Base-by-base conservation (phyloP, 2,888 invertebrate genomes). In the Notodonta ziczac region DNA sequence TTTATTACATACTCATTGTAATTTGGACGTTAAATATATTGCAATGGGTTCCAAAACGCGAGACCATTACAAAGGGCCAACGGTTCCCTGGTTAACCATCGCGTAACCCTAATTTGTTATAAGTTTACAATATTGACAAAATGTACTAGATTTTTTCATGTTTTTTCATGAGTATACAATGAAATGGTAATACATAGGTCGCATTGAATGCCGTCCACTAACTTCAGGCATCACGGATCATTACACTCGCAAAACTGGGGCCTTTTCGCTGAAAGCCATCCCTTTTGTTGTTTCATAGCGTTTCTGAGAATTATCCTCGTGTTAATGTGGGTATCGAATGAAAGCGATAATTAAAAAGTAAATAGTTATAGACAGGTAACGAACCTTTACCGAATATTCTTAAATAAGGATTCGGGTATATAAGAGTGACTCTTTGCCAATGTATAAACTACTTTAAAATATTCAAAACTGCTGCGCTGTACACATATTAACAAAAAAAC, bases 231-330 rank as follows among this genome's bases (percentile, higher is more conserved):
- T 52, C 32, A 13, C 52, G 13, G 32, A 52, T 52, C 32, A 13
- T 52, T 52, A 52, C 52, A 32, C 52, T 32, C 32, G 52, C 14
- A 52, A 50, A 52, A 52, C 52, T 52, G 4, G 32, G 10, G 10
- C 3, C 9, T 52, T 52, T 52, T 52, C 52, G 9, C 32, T 32
- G 52, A 52, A 51, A 52, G 32, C 52, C 52, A 9, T 52, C 12
- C 52, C 32, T 52, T 52, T 52, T 32, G 52, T 52, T 52, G 32
- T 32, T 52, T 52, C 52, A 52, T 4, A 24, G 13, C 32, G 52
- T 32, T 52, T 3, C 12, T 32, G 32, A 24, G 13, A 12, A 4
- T 32, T 50, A 24, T 24, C 24, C 9, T 50, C 7, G 14, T 9
- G 8, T 16, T 7, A 48, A 7, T 50, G 50, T 52, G 12, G 52